phyloP scores from a whole-genome alignment of 2,797 vertebrate genomes.

The Amniataba percoides region DNA sequence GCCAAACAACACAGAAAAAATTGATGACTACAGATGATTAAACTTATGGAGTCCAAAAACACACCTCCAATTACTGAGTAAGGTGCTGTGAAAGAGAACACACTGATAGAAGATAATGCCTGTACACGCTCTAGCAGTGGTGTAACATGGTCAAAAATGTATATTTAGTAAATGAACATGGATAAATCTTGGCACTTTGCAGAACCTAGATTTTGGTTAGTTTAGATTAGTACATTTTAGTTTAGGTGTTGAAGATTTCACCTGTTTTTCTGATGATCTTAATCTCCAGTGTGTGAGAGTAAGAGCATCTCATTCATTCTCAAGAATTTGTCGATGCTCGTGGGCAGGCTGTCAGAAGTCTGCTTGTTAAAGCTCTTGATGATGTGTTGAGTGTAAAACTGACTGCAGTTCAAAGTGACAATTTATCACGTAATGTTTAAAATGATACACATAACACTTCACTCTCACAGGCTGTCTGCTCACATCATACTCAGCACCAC shows the following conservation, averaged over 20 bases:
- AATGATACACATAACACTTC: constrained; percentile 19
- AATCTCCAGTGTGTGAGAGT: background rate
- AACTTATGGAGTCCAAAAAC: too few species aligned
- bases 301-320: constrained; percentile 9
- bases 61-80: too few species aligned
- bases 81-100: too few species aligned
- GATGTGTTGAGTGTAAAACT: background rate
- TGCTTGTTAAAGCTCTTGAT: constrained; percentile 5
- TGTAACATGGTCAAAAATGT: too few species aligned
- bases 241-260: background rate
- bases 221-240: background rate
- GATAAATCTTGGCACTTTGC: too few species aligned
- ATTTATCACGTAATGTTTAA: constrained; percentile 30
- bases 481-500: background rate
- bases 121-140: too few species aligned
- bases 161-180: too few species aligned
- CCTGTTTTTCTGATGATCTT: background rate
- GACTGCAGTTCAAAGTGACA: background rate
- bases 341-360: background rate
- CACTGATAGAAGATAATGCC: too few species aligned
- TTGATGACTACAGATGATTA: too few species aligned
- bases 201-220: background rate
- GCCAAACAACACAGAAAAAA: too few species aligned
- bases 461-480: constrained; percentile 14
- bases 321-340: background rate